Conservation (phyloP, 30 jellyfish, hydroid and myxozoan genomes). For the Aurelia aurita complex sp. Pacific region DNA sequence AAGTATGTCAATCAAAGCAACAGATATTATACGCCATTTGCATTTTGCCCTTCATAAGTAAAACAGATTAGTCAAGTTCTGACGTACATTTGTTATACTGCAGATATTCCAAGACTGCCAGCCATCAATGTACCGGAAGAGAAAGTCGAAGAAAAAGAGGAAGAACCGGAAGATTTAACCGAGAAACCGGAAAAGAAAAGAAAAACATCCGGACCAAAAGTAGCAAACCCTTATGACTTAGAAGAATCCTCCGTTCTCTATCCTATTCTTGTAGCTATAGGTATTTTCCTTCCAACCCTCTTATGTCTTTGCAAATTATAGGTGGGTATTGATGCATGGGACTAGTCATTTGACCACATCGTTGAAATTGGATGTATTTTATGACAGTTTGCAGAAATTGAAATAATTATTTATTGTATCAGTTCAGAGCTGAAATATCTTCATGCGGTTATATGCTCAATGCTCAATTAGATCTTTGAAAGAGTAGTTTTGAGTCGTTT, state of each 20-base stretch:
- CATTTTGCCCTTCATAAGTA: background rate
- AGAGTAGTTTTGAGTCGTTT: background rate
- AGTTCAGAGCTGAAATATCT: slow-evolving; percentile 14
- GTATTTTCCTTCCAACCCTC: slow-evolving; percentile 93
- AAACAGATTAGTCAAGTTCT: background rate
- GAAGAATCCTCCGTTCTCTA: slow-evolving; percentile 75
- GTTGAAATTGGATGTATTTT: slow-evolving; percentile 4
- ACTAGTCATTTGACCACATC: background rate
- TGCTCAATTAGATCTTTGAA: background rate
- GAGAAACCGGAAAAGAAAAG: slow-evolving; percentile 88
- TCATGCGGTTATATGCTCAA: slow-evolving; percentile 6
- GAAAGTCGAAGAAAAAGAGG: slow-evolving; percentile 69
- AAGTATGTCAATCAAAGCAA: background rate
- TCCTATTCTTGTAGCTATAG: slow-evolving; percentile 88
- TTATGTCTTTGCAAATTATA: slow-evolving; percentile 85
- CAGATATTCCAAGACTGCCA: slow-evolving; percentile 93
- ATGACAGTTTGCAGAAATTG: background rate
- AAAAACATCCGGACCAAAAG: slow-evolving; percentile 95
- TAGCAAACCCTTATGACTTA: slow-evolving; percentile 85
- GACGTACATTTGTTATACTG: background rate
- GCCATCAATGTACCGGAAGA: slow-evolving; percentile 67
- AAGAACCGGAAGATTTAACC: slow-evolving; percentile 74
- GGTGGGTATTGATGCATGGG: background rate
- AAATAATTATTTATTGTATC: slow-evolving; percentile 21
- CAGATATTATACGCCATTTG: background rate